phyloP scores from a whole-genome alignment of 2,888 invertebrate species.

The Chymomyza caudatula region DNA sequence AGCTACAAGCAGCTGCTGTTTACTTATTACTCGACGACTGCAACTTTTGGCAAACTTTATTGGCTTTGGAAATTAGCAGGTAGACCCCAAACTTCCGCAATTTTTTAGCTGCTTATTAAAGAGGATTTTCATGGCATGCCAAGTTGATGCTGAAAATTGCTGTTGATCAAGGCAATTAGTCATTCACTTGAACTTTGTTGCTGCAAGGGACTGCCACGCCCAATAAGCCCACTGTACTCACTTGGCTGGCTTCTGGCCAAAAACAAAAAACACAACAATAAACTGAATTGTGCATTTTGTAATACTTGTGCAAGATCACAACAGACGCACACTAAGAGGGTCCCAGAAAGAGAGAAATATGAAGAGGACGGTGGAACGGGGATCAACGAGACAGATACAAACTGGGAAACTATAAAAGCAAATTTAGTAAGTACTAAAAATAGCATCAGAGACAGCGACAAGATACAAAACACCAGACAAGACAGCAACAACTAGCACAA shows the following conservation, averaged over 20 bases:
- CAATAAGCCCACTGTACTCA: not conserved
- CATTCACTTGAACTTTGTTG: conserved; percentile 32
- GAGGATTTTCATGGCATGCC: too few species aligned
- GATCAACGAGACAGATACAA: not conserved
- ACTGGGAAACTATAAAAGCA: not conserved
- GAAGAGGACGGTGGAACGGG: too few species aligned
- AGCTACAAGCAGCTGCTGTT: not conserved
- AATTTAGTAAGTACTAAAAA: not conserved
- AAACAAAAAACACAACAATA: conserved; percentile 24
- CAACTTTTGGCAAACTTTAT: too few species aligned
- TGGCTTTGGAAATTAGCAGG: too few species aligned
- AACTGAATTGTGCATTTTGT: not conserved
- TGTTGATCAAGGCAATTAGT: conserved; percentile 35
- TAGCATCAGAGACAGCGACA: not conserved
- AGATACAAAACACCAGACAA: not conserved
- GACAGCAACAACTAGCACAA: not conserved
- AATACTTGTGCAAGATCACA: not conserved
- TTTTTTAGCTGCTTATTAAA: too few species aligned
- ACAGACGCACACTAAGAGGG: conserved; percentile 5
- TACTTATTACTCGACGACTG: not conserved
- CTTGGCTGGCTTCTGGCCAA: conserved; percentile 20
- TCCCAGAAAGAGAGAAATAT: too few species aligned
- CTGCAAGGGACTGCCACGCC: not conserved
- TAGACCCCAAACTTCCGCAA: too few species aligned
- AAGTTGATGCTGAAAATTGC: not conserved